A percentile compares a stretch with the other conserved stretches of the same genome.
phyloP scores from a whole-genome alignment of 2,113 vertebrate genomes.

The Aleadryas rufinucha region DNA sequence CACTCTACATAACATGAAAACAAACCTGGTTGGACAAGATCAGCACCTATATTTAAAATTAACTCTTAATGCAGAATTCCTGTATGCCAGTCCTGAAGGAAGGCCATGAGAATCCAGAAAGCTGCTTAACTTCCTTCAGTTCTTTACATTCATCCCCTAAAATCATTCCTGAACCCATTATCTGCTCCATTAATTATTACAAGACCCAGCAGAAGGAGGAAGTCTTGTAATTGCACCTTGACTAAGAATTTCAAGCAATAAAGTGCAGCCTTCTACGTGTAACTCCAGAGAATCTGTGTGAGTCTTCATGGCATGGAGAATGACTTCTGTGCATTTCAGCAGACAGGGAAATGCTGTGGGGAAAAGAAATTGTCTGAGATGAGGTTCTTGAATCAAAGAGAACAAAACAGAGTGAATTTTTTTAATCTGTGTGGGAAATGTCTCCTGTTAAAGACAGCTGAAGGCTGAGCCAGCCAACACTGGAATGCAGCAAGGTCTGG shows the following conservation, averaged over 20 bases:
- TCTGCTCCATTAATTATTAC: background rate
- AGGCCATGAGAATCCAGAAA: background rate
- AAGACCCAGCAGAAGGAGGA: background rate
- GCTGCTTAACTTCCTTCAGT: background rate
- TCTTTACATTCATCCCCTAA: background rate
- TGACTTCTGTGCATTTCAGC: background rate
- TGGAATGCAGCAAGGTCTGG: background rate
- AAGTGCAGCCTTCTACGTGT: conserved; percentile 50
- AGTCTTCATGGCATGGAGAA: conserved; percentile 27
- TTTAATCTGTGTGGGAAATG: background rate
- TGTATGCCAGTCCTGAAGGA: background rate
- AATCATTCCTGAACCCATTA: background rate
- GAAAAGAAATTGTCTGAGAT: background rate
- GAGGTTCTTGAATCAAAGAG: background rate
- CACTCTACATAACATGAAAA: background rate
- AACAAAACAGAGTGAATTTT: background rate
- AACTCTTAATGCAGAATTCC: background rate
- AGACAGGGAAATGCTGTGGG: conserved; percentile 33
- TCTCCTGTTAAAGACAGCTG: background rate
- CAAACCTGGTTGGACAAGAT: background rate
- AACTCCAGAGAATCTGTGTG: conserved; percentile 43
- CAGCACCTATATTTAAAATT: background rate
- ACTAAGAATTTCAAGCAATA: conserved; percentile 62
- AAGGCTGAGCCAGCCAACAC: background rate
- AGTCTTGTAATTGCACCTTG: background rate